Evolutionary conservation across 2,797 vertebrate genomes (phyloP), one percentile per base, ranked within the genome.

Genomic region (Gallirallus australis): DNA sequence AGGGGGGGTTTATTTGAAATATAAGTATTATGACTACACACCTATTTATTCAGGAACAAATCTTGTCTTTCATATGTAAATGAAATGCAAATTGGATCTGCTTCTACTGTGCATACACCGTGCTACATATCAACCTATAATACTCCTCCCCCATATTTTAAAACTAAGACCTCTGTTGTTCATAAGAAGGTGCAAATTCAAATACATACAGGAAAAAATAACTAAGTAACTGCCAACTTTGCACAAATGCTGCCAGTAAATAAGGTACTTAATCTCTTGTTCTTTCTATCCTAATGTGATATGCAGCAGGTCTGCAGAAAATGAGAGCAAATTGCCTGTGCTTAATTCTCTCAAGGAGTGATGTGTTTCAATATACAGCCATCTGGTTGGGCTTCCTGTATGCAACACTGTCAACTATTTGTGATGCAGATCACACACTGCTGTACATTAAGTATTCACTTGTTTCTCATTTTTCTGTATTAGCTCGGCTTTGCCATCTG

Each of bases 401-500:
- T 96, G 97, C 97, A 98, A 97, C 94, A 80, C 80, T 91, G 72
- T 96, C 90, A 97, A 94, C 98, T 98, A 98, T 95, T 99, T 98
- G 98, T 97, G 91, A 99, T 98, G 98, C 98, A 96, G 97, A 97
- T 98, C 98, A 98, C 79, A 88, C 97, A 98, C 98, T 98, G 97
- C 97, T 98, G 98, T 97, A 98, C 98, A 98, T 98, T 98, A 98
- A 99, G 98, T 64, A 97, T 98, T 97, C 93, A 98, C 98, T 98
- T 98, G 98, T 98, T 98, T 97, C 98, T 98, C 98, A 98, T 99
- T 98, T 99, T 99, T 99, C 99, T 98, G 97, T 98, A 99, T 99
- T 99, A 99, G 98, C 97, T 98, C 98, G 98, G 98, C 98, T 98
- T 98, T 98, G 97, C 99, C 99, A 99, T 99, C 99, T 99, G 99